A percentile compares a stretch with the other conserved stretches of the same genome.
These are phyloP conservation scores for Tiaroga cobitis DNA, from an alignment of 2,797 vertebrate genomes.

Conservation along the genomic window DNA sequence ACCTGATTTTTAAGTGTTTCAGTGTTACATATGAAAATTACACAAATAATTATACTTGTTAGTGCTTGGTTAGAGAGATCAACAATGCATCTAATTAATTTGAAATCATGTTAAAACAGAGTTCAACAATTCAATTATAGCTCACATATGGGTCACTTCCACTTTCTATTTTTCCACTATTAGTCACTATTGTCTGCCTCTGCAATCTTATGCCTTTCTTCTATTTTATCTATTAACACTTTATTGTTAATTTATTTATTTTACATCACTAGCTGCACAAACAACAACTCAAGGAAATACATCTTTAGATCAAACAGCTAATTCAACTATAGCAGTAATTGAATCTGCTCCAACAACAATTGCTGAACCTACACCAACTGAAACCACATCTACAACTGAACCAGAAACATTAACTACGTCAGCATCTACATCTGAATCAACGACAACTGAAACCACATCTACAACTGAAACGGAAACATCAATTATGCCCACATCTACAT, in stretches of 20 bases:
- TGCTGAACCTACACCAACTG: not conserved
- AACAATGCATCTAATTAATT: not conserved
- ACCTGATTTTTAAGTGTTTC: too few relatives aligned
- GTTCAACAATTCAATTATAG: not conserved
- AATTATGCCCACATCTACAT: not conserved
- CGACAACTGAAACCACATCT: too few relatives aligned
- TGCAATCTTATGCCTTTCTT: not conserved
- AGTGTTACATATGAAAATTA: too few relatives aligned
- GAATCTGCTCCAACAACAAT: not conserved
- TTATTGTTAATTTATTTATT: not conserved
- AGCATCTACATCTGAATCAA: not conserved
- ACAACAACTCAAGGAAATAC: not conserved
- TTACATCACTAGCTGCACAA: not conserved
- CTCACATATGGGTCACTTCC: not conserved
- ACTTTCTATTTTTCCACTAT: too few relatives aligned
- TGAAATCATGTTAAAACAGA: not conserved
- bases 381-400: not conserved
- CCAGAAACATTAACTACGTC: not conserved
- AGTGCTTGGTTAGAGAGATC: not conserved
- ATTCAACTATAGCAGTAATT: too few relatives aligned
- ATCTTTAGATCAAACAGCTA: not conserved
- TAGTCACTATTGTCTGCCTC: not conserved
- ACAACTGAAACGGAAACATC: too few relatives aligned
- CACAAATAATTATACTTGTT: too few relatives aligned
- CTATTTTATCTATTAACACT: not conserved